Evolutionary conservation across 2,888 invertebrate species (phyloP), one percentile per base, ranked within the genome.

Genomic region (Ennomos quercinarius): DNA sequence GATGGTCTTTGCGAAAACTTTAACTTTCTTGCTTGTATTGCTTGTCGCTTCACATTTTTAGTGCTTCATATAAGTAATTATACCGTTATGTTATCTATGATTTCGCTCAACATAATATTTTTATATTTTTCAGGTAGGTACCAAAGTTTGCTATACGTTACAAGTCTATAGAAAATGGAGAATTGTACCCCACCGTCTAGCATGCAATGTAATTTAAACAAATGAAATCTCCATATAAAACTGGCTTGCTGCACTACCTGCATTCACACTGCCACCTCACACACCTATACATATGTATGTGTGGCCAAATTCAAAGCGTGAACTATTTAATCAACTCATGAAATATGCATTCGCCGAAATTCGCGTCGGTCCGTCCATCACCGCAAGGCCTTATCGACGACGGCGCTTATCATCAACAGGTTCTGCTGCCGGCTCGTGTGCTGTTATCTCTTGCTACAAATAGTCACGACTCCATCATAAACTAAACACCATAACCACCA

Each of bases 271-370:
- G 71, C 36, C 13, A 17, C 57, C 40, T 53, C 70, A 65, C 71
- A 69, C 71, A 75, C 76, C 76, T 76, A 81, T 78, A 75, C 73
- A 76, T 78, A 77, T 77, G 76, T 75, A 74, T 76, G 67, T 72
- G 71, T 73, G 72, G 71, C 76, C 77, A 80, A 85, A 84, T 88
- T 81, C 83, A 84, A 83, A 88, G 86, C 86, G 87, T 83, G 84
- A 91, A 90, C 89, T 91, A 91, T 91, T 91, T 91, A 90, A 90
- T 90, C 90, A 89, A 88, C 86, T 91, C 91, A 91, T 90, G 90
- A 88, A 91, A 89, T 89, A 91, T 91, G 87, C 89, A 91, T 91
- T 90, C 81, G 83, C 91, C 90, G 85, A 91, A 91, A 89, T 90
- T 89, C 88, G 78, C 80, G 81, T 82, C 78, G 77, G 83, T 84